Conservation (phyloP, 2,797 vertebrate species). For the Arrhamphus sclerolepis region DNA sequence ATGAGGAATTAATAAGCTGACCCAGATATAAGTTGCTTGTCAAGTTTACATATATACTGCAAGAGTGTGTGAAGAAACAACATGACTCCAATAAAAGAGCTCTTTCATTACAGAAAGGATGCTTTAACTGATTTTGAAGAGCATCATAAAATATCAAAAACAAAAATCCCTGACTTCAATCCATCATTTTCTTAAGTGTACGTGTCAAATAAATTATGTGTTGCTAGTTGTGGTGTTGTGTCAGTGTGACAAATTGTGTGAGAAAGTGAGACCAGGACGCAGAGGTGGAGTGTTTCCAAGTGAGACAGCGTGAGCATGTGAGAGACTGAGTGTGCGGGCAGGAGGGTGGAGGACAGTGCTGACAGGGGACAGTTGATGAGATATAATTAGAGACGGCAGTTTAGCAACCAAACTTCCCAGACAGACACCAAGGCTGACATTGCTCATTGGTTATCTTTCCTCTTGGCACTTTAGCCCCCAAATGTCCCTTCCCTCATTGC, state of each 20-base stretch:
- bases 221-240: slow-evolving; percentile 22
- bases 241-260: slow-evolving; percentile 40
- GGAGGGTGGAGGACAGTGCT: slow-evolving; percentile 64
- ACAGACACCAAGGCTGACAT: slow-evolving; percentile 42
- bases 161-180: slow-evolving; percentile 5
- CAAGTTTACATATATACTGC: neutral
- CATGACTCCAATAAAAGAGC: neutral
- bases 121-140: slow-evolving; percentile 10
- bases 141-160: slow-evolving; percentile 13
- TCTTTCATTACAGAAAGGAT: neutral
- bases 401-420: slow-evolving; percentile 65
- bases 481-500: slow-evolving; percentile 2
- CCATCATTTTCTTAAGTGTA: slow-evolving; percentile 22
- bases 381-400: slow-evolving; percentile 79
- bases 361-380: slow-evolving; percentile 77
- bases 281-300: slow-evolving; percentile 34
- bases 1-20: slow-evolving; percentile 23
- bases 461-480: neutral
- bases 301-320: slow-evolving; percentile 29
- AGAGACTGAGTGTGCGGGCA: slow-evolving; percentile 33
- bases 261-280: slow-evolving; percentile 45
- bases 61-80: neutral
- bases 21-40: slow-evolving; percentile 1
- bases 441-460: slow-evolving; percentile 25
- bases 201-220: slow-evolving; percentile 50